Evolutionary conservation across 2,888 invertebrate species (phyloP), one percentile per base, ranked within the genome.

Genomic region (Teleiodes luculella): DNA sequence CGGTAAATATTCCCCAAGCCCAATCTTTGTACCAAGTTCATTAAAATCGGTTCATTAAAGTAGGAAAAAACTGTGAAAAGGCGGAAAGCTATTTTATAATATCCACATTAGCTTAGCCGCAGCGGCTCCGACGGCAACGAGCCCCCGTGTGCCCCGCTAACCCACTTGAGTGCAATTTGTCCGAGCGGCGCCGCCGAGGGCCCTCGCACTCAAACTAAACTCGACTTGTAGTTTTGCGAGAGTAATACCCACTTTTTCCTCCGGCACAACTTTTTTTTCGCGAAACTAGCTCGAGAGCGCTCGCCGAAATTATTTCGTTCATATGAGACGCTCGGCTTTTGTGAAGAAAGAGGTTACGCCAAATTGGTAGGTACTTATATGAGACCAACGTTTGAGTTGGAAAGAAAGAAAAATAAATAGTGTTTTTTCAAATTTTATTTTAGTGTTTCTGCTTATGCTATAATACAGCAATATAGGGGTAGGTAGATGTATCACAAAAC

Each of bases 91-190:
- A n/a, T n/a, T n/a, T n/a, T n/a, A n/a, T n/a, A n/a, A n/a, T n/a
- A n/a, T n/a, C n/a, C n/a, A n/a, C n/a, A n/a, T n/a, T n/a, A 45
- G 8, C 5, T 33, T 33, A 28, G 20, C 28, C 28, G 43, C 46
- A 31, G 31, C 31, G 31, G 1, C 16, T 6, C 28, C 20, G 6
- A 10, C 7, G 7, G 10, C 13, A 36, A 49, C 13, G 13, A 49
- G 10, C 11, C n/a, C 8, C 68, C 68, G 74, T 72, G 55, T 59
- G 61, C 74, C 57, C 51, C 50, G 51, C 45, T 56, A 63, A 62
- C 55, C 66, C 79, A 72, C 80, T 80, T 58, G 80, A 74, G 83
- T 77, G 74, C 80, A 85, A 83, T 85, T 83, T 79, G 81, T 82
- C 80, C 78, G 64, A 73, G 75, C 74, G 62, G 72, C 74, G 76